Evolutionary conservation across 2,113 vertebrate species (phyloP), one percentile per base, ranked within the genome.

Genomic region (Sylvietta virens): DNA sequence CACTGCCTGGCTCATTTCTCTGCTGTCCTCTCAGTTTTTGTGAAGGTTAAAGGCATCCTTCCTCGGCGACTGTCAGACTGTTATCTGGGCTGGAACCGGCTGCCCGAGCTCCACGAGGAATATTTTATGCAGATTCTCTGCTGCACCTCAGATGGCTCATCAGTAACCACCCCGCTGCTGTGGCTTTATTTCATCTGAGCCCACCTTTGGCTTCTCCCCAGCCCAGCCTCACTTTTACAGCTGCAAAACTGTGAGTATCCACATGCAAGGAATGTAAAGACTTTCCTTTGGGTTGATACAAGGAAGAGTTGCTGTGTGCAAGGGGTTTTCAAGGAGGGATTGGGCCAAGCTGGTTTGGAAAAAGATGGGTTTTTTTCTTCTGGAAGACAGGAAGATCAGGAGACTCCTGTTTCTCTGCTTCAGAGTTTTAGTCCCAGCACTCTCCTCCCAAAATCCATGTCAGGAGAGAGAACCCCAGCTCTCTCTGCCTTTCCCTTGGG

Each of bases 1-100:
- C 28, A 9, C 92, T 85, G 69, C 95, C 94, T 94, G 88, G 92
- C 96, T 98, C 97, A 71, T 95, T 97, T 97, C 97, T 97, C 92
- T 96, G 92, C 94, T 91, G 97, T 97, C 96, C 95, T 98, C 96
- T 96, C 96, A 91, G 88, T 93, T 96, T 97, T 97, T 96, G 80
- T 96, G 97, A 97, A 97, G 97, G 97, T 97, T 97, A 96, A 92
- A 98, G 86, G 95, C 95, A 96, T 96, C 91, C 94, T 97, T 98
- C 86, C 96, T 96, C 71, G 1, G 95, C 3, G 18, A 95, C 95
- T 97, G 96, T 97, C 96, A 97, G 88, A 65, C 96, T 95, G 95
- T 97, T 98, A 96, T 95, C 97, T 95, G 84, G 92, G 96, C 92
- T 95, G 97, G 91, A 96, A 97, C 95, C 7, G 3, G 96, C 89